Base-by-base conservation (phyloP, 2,888 invertebrate genomes). In the Heliothis peltigera region DNA sequence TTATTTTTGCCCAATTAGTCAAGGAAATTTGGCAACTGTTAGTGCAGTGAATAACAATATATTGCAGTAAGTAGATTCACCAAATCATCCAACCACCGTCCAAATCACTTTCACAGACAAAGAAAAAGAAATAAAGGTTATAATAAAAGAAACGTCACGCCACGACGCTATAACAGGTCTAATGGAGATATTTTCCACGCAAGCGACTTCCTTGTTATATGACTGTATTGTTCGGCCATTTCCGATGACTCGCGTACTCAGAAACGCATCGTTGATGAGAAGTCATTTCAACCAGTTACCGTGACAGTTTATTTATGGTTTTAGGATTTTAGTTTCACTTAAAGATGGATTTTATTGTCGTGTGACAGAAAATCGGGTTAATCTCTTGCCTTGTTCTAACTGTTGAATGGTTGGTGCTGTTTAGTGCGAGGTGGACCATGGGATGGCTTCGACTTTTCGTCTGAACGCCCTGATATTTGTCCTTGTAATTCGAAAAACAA, bases 161-260 rank as follows among this genome's bases (percentile, higher is more conserved):
- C 7, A 46, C 58, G 57, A 61, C 67, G 55, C 22, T 53, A 42
- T 57, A 53, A 59, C 55, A 39, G 15, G 69, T 62, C 55, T 57
- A 70, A 74, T 59, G 65, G 57, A 68, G 71, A 75, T 71, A 61
- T 63, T 75, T 75, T 75, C 68, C 72, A 66, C 52, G 64, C 69
- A 75, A 17, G 7, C 57, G 46, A 64, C 60, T 75, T 70, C 75
- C 75, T 64, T 56, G 75, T 75, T 67, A 43, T 52, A 55, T 52
- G 55, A 60, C 48, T 53, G 71, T 63, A 75, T 68, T 71, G 77
- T 75, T 66, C 69, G 55, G 25, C 48, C 61, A 71, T 77, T 77
- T 77, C 77, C 77, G 75, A 77, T 77, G 66, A 77, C 42, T 56
- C 43, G 44, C 4, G 44, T 77, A 77, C 75, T 48, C 55, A 64